Evolutionary conservation across 2,888 invertebrate species (phyloP).

Genomic region (Rhingia campestris): DNA sequence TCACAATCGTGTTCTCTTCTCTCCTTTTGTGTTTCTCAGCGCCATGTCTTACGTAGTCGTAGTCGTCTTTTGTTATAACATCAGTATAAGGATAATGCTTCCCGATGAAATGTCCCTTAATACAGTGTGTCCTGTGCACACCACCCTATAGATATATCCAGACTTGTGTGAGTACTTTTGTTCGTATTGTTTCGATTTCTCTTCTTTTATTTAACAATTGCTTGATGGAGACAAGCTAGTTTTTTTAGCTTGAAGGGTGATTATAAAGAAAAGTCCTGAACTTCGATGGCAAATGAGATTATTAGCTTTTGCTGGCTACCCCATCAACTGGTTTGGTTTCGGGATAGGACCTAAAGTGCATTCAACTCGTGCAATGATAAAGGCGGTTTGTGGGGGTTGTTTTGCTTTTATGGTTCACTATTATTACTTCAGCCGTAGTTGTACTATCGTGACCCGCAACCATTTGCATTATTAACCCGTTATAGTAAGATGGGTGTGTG

Average conservation of each 20-base stretch:
- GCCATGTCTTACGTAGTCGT: too few relatives aligned
- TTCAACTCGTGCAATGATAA: slow-evolving; percentile 7
- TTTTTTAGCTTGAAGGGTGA: slow-evolving; percentile 32
- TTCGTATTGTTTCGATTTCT: slow-evolving; percentile 18
- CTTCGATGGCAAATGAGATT: slow-evolving; percentile 64
- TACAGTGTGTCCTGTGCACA: slow-evolving; percentile 38
- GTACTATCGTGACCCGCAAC: slow-evolving; percentile 22
- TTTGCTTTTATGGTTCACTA: slow-evolving; percentile 29
- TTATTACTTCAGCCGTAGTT: slow-evolving; percentile 17
- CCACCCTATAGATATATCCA: slow-evolving; percentile 39
- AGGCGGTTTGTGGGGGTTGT: slow-evolving; percentile 8
- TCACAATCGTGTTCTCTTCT: slow-evolving; percentile 4
- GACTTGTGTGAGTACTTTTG: neutral
- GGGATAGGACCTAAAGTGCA: neutral
- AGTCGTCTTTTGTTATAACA: slow-evolving; percentile 28
- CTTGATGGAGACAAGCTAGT: slow-evolving; percentile 6
- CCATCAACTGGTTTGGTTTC: slow-evolving; percentile 46
- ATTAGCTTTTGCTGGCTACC: slow-evolving; percentile 45
- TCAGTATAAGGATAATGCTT: slow-evolving; percentile 36
- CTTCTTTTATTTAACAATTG: slow-evolving; percentile 21
- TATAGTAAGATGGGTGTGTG: neutral
- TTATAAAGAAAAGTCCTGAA: slow-evolving; percentile 32
- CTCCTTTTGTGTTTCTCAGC: slow-evolving; percentile 11
- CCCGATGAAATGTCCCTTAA: slow-evolving; percentile 48
- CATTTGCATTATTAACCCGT: slow-evolving; percentile 51